phyloP scores from a whole-genome alignment of 2,113 vertebrate genomes.

The Poeciliopsis turrubarensis region DNA sequence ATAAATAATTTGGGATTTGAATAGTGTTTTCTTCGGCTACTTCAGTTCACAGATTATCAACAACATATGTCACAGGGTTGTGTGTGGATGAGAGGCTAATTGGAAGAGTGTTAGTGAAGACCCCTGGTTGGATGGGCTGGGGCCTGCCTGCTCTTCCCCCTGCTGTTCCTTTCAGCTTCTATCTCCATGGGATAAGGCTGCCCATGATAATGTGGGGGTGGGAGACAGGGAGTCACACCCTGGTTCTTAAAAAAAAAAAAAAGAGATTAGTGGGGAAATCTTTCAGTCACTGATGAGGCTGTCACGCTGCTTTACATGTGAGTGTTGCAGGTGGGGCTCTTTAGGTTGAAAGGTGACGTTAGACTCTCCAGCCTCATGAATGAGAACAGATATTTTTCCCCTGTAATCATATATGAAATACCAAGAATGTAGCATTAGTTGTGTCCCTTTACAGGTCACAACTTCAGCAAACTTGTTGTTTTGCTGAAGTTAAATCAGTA shows the following conservation, averaged over 20 bases:
- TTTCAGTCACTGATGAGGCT: conserved; percentile 67
- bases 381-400: not conserved
- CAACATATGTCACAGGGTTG: conserved; percentile 56
- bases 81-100: conserved; percentile 66
- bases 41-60: conserved; percentile 52
- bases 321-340: conserved; percentile 17
- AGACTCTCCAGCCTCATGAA: not conserved
- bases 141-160: conserved; percentile 41
- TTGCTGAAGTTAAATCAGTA: not conserved
- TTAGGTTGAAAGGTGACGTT: not conserved
- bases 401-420: not conserved
- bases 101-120: conserved; percentile 48
- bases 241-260: conserved; percentile 39
- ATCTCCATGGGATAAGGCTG: conserved; percentile 51
- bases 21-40: conserved; percentile 45
- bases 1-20: conserved; percentile 64
- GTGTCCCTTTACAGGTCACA: not conserved
- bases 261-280: conserved; percentile 65
- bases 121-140: conserved; percentile 33
- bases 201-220: conserved; percentile 65
- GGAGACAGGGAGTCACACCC: not conserved
- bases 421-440: not conserved
- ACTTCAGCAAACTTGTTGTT: not conserved
- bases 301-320: conserved; percentile 51
- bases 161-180: conserved; percentile 68